Conservation (phyloP, 2,113 vertebrate species). For the Gorsachius goisagi region DNA sequence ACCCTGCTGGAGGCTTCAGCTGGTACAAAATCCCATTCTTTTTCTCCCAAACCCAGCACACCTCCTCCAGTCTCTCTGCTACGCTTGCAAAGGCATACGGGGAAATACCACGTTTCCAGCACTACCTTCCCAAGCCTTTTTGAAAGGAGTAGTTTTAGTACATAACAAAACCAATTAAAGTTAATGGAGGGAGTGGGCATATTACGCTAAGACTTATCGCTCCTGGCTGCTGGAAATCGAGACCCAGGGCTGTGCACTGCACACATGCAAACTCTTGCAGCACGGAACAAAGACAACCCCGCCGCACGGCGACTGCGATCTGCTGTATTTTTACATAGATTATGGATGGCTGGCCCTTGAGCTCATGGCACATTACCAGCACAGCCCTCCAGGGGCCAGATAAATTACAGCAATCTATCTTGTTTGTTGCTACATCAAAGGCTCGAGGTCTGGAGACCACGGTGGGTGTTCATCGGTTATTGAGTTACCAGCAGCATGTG, state of each 20-base stretch:
- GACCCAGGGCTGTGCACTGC: rapidly evolving
- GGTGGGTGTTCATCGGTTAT: slow-evolving; percentile 50
- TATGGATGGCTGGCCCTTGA: slow-evolving; percentile 54
- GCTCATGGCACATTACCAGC: slow-evolving; percentile 51
- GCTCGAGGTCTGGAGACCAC: slow-evolving; percentile 46
- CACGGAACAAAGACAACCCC: neutral
- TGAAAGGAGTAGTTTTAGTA: neutral
- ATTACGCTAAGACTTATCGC: neutral
- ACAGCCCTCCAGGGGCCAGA: slow-evolving; percentile 50
- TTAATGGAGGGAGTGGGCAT: neutral
- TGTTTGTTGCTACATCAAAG: slow-evolving; percentile 60
- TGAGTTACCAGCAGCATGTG: slow-evolving; percentile 49
- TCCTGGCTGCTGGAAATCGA: neutral
- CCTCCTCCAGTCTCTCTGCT: neutral
- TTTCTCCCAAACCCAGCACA: neutral
- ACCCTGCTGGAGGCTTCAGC: neutral
- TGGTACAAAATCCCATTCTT: neutral
- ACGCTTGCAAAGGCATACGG: rapidly evolving
- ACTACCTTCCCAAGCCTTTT: neutral
- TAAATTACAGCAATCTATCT: slow-evolving; percentile 64
- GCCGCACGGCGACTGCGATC: neutral
- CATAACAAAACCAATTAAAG: neutral
- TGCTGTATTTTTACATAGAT: slow-evolving; percentile 41
- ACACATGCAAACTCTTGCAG: neutral
- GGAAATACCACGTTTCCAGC: rapidly evolving